phyloP scores from a whole-genome alignment of 2,888 invertebrate species.

The Orthosia gracilis region DNA sequence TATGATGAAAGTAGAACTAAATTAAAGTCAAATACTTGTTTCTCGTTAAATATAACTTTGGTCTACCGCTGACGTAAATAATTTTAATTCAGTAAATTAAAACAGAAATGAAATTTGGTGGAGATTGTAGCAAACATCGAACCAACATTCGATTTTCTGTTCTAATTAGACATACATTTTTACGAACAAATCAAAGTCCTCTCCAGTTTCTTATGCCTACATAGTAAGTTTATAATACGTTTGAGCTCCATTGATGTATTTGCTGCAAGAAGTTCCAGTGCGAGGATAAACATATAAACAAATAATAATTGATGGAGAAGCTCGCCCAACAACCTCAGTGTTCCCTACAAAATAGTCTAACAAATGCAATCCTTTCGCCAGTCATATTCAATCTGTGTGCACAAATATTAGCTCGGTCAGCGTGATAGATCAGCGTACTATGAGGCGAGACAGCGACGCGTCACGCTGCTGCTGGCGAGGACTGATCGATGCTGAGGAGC shows the following conservation, averaged over 20 bases:
- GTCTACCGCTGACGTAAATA: neutral
- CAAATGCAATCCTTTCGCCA: constrained; percentile 6
- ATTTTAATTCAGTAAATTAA: neutral
- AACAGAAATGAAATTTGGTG: neutral
- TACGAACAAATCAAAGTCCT: too few relatives aligned
- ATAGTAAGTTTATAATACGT: too few relatives aligned
- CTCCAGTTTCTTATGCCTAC: too few relatives aligned
- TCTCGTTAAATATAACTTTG: constrained; percentile 2
- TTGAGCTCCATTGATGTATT: too few relatives aligned
- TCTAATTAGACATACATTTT: too few relatives aligned
- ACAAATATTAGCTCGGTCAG: constrained; percentile 36
- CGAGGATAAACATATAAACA: too few relatives aligned
- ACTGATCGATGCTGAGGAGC: constrained; percentile 35
- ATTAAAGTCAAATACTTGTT: constrained; percentile 2
- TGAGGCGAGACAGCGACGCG: constrained; percentile 11
- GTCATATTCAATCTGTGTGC: constrained; percentile 28
- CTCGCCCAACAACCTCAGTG: neutral
- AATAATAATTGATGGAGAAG: too few relatives aligned
- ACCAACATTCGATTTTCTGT: too few relatives aligned
- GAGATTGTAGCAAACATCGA: too few relatives aligned
- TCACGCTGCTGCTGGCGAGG: constrained; percentile 9
- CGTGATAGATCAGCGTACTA: constrained; percentile 32
- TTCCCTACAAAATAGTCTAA: neutral
- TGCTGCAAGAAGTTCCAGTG: too few relatives aligned
- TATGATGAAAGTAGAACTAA: constrained; percentile 23